Evolutionary conservation across 2,797 vertebrate species (phyloP), one percentile per base, ranked within the genome.

Genomic region (Onychomys torridus): DNA sequence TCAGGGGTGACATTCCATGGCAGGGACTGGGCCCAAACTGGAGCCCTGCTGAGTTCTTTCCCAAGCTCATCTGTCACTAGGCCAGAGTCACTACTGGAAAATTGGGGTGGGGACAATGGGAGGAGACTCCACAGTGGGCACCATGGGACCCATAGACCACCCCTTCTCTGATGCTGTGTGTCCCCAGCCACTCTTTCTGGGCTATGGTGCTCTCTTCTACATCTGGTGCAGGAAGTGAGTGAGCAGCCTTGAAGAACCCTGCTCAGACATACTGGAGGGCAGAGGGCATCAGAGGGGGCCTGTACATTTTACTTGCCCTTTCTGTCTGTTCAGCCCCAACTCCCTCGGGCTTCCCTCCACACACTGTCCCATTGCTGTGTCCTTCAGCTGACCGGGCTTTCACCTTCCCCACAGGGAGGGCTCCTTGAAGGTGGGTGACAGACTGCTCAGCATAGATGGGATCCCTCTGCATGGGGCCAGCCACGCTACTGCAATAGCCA

Each of bases 371-470:
- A 49, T 23, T 40, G 29, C 37, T 21, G 23, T 69, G 27, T 63
- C 67, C 55, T 40, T 67, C 63, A n/a, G 40, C 37, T 37, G 14
- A 34, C 25, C 5, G 52, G 29, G 37, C 17, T 59, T 79, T 32
- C 0, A 0, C 89, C 69, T 32, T 97, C 94, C 37, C 90, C 93
- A 0, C 98, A 99, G 99, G 98, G 99, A 99, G 98, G 99, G 99
- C 1, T 99, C 99, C 2, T 98, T 99, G 97, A 99, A 99, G 98
- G 98, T 98, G 0, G 99, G 99, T 0, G 99, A 99, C 96, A 99
- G 99, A 73, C 98, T 99, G 73, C 98, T 99, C 93, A 99, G 99
- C 0, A 99, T 99, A 37, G 99, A 99, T 1, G 99, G 99, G 11
- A 99, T 99, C 57, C 99, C 99, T 1, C 99, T 99, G 96, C 99